Base-by-base conservation (phyloP, 2,797 vertebrate genomes). In the Sarcoramphus papa region DNA sequence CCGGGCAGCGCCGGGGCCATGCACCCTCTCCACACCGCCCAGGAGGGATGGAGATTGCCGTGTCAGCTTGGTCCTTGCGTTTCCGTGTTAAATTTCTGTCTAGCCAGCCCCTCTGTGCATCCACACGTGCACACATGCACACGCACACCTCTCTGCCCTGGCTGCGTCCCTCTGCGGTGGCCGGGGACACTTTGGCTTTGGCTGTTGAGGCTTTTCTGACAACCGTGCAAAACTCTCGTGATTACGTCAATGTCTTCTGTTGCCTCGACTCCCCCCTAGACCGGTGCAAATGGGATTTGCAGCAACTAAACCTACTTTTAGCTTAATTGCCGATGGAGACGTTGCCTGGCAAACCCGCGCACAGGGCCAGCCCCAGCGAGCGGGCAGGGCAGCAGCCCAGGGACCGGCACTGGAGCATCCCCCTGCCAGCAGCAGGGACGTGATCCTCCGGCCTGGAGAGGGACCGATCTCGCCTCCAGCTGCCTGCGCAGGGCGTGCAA, bases 1-100 rank as follows among this genome's bases (percentile, higher is more conserved):
- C 22, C 0, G 1, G n/a, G 24, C 47, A 40, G 35, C 1, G 3
- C 47, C 0, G 2, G 57, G 40, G 48, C 23, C 19, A 2, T 5
- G 18, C 48, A 51, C 33, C 25, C 2, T 5, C 53, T 54, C 40
- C 19, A 12, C 16, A 2, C 4, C 13, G 2, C 9, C 56, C 59
- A 7, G 40, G 53, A 77, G 37, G 17, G 40, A 24, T 3, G 10
- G 47, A 2, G 8, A 15, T 18, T 12, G 20, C 70, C 5, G 0
- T 17, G 25, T 6, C 35, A 7, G 20, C 21, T 79, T 33, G 22
- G 23, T 47, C 53, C 48, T 64, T 37, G 21, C 54, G 21, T 19
- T 51, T 33, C 1, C 4, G 4, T 10, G 37, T 37, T 25, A 17
- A 41, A 53, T 37, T 35, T 15, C 56, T 15, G 11, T 6, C 43